These are phyloP conservation scores for Poecilia latipinna DNA, from an alignment of 2,113 vertebrate species.

Conservation along the genomic window DNA sequence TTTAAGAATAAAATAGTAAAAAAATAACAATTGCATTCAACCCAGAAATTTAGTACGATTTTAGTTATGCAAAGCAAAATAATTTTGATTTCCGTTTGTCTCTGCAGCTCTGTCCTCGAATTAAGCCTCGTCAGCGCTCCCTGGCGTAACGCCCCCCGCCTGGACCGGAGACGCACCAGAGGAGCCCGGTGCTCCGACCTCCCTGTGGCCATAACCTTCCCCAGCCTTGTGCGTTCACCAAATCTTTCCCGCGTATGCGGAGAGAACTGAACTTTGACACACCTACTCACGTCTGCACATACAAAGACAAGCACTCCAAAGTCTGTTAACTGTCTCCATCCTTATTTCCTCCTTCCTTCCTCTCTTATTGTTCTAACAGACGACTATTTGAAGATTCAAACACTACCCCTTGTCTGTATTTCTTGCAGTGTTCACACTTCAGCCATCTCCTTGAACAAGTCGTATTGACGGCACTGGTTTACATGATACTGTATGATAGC, in stretches of 20 bases:
- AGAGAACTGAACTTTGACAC: slow-evolving; percentile 48
- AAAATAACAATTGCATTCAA: background rate
- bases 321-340: slow-evolving; percentile 53
- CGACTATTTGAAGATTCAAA: slow-evolving; percentile 55
- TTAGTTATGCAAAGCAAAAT: background rate
- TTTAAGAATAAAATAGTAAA: background rate
- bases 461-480: slow-evolving; percentile 28
- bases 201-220: slow-evolving; percentile 53
- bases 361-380: slow-evolving; percentile 34
- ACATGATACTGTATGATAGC: slow-evolving; percentile 23
- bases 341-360: background rate
- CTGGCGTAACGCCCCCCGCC: slow-evolving; percentile 83
- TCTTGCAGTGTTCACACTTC: slow-evolving; percentile 48
- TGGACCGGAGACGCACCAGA: slow-evolving; percentile 52
- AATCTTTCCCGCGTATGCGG: slow-evolving; percentile 36
- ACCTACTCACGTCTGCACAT: slow-evolving; percentile 45
- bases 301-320: slow-evolving; percentile 60
- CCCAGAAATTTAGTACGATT: background rate
- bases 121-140: slow-evolving; percentile 95
- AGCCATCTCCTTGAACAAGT: slow-evolving; percentile 25
- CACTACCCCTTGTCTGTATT: slow-evolving; percentile 56
- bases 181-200: slow-evolving; percentile 60
- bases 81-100: background rate
- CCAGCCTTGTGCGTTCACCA: slow-evolving; percentile 41
- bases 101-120: slow-evolving; percentile 92